Conservation (phyloP, 2,797 vertebrate genomes). For the Apodemus agrarius region DNA sequence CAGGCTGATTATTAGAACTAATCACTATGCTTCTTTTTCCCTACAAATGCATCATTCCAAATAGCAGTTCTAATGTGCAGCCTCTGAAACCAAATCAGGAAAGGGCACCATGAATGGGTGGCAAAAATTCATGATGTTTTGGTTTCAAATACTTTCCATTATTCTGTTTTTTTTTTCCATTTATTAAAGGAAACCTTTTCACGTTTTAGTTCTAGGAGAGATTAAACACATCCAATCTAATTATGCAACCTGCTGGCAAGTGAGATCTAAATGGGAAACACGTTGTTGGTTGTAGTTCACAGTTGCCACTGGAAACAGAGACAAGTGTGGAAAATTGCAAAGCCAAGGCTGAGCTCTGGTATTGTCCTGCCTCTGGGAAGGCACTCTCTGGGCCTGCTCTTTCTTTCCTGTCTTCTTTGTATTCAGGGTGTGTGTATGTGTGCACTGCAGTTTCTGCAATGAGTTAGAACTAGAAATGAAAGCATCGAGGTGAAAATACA, state of each 20-base stretch:
- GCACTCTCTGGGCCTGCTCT: conserved; percentile 64
- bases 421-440: conserved; percentile 41
- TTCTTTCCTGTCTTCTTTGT: conserved; percentile 70
- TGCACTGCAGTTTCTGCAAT: conserved; percentile 22
- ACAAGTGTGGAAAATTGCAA: conserved; percentile 76
- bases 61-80: conserved; percentile 15
- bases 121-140: conserved; percentile 65
- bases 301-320: conserved; percentile 86
- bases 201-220: conserved; percentile 66
- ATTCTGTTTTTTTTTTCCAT: background rate
- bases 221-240: conserved; percentile 73
- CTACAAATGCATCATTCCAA: background rate
- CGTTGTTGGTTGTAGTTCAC: conserved; percentile 75
- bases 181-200: conserved; percentile 71
- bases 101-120: conserved; percentile 50
- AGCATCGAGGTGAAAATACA: background rate
- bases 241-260: conserved; percentile 74
- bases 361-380: conserved; percentile 66
- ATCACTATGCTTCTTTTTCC: conserved; percentile 48
- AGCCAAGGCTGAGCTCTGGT: conserved; percentile 49
- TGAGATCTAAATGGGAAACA: conserved; percentile 70
- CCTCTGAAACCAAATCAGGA: conserved; percentile 56
- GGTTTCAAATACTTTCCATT: conserved; percentile 65
- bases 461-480: conserved; percentile 11
- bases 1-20: conserved; percentile 39